Base-by-base conservation (phyloP, 2,888 invertebrate genomes). In the Lumbricus terrestris region DNA sequence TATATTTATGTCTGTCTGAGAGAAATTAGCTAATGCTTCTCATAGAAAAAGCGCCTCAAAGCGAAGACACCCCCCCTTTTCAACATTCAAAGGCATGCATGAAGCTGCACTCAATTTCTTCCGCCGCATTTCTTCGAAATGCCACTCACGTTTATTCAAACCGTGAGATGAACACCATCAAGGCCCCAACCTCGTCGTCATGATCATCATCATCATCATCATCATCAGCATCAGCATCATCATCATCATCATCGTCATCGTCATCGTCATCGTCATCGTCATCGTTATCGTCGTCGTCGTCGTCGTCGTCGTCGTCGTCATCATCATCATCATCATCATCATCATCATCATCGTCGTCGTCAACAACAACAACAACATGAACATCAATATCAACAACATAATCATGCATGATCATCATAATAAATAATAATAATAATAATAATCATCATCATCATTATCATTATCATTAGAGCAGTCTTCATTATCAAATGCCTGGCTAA, bases 241-340 rank as follows among this genome's bases (percentile, higher is more conserved):
- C 89, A 82, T 82, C 82, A 37, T 37, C 89, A 54, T 82, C 89
- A 82, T 54, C 89, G 33, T 54, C 89, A 54, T 89, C 89, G 69
- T 89, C 89, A 89, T 89, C 89, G 33, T 89, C 89, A 89, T 89
- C 69, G 69, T 54, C 89, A 54, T 54, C 89, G 33, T 89, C 89
- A 54, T 89, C 69, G 33, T 89, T 69, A 54, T 89, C 89, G 34
- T 3, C 89, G 69, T 33, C 89, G 69, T 0, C 89, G 69, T 89
- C 89, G 20, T 47, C 20, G 11, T 29, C 47, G 23, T 23, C 23
- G 23, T 23, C 23, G 23, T 18, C n/a, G n/a, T n/a, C n/a, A 47
- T 47, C 47, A 47, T 47, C 23, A 47, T 47, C 20, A 23, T 47
- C 47, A 47, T 47, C 83, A 69, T 40, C 40, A 47, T 47, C 20